phyloP scores from a whole-genome alignment of 2,888 invertebrate species.

The Noctua janthina region DNA sequence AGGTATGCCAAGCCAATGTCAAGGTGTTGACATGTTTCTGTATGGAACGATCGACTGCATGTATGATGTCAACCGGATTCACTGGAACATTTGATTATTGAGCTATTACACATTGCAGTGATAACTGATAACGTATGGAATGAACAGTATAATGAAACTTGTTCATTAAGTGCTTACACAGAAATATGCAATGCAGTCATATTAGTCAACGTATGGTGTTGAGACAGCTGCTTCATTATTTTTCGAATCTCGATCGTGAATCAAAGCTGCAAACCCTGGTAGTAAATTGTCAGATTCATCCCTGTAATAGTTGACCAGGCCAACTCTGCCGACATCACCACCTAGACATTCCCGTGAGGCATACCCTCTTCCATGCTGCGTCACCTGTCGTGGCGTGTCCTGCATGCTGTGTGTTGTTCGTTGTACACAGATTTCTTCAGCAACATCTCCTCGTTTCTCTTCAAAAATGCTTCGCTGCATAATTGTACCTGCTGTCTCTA shows the following conservation, averaged over 20 bases:
- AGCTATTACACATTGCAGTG: constrained; percentile 29
- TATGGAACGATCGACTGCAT: background rate
- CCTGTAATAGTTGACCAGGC: too few species aligned
- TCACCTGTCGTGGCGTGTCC: background rate
- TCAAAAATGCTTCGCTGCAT: background rate
- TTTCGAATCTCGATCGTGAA: background rate
- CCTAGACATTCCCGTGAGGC: background rate
- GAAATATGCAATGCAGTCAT: background rate
- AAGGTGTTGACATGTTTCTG: background rate
- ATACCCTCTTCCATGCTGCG: background rate
- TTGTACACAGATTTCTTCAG: background rate
- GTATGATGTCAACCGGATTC: constrained; percentile 55
- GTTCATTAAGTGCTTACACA: constrained; percentile 8
- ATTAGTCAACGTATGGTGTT: constrained; percentile 9
- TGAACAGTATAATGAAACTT: constrained; percentile 21
- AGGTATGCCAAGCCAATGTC: constrained; percentile 11
- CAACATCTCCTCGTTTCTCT: background rate
- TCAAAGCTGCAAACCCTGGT: background rate
- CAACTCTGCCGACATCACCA: background rate
- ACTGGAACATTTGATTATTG: constrained; percentile 37
- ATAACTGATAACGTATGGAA: constrained; percentile 48
- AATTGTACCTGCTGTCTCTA: background rate
- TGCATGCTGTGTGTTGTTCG: background rate
- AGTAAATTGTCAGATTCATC: background rate
- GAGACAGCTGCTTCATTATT: background rate